phyloP scores from a whole-genome alignment of 2,888 invertebrate species.

The Apodemia duryi region DNA sequence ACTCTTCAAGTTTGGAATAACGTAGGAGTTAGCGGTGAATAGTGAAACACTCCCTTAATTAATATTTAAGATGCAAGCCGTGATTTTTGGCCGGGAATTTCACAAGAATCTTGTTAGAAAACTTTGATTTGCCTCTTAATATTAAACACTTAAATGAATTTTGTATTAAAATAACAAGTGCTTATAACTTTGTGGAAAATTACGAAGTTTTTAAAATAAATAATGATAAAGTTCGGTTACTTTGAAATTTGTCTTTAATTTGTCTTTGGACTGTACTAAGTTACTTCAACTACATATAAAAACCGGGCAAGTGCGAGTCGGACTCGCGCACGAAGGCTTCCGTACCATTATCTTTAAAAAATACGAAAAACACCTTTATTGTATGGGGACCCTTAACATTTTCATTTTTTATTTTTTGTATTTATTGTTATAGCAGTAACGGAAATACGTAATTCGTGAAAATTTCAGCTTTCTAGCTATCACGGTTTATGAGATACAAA shows the following conservation, averaged over 20 bases:
- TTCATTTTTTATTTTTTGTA: no score
- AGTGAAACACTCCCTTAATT: conserved; percentile 9
- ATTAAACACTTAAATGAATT: conserved; percentile 13
- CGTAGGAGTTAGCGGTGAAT: conserved; percentile 7
- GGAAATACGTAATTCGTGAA: no score
- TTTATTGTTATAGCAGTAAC: no score
- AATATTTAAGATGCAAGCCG: conserved; percentile 13
- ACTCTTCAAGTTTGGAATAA: conserved; percentile 6
- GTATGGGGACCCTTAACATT: no score
- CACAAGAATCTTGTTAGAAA: conserved; percentile 11
- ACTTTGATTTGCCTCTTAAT: conserved; percentile 10
- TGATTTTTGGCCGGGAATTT: conserved; percentile 12
- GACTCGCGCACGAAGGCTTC: no score
- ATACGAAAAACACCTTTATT: no score
- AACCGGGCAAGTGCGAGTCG: no score
- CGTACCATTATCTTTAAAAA: no score
- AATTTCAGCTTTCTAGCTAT: no score
- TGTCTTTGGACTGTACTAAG: background rate
- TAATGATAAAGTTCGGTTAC: background rate
- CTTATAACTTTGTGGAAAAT: conserved; percentile 2
- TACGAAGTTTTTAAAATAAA: background rate
- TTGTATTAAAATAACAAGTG: conserved; percentile 14
- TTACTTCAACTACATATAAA: no score
- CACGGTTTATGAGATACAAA: no score
- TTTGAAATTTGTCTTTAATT: background rate